These are phyloP conservation scores for Camelus bactrianus DNA, from an alignment of 2,113 vertebrate species.

Conservation along the genomic window DNA sequence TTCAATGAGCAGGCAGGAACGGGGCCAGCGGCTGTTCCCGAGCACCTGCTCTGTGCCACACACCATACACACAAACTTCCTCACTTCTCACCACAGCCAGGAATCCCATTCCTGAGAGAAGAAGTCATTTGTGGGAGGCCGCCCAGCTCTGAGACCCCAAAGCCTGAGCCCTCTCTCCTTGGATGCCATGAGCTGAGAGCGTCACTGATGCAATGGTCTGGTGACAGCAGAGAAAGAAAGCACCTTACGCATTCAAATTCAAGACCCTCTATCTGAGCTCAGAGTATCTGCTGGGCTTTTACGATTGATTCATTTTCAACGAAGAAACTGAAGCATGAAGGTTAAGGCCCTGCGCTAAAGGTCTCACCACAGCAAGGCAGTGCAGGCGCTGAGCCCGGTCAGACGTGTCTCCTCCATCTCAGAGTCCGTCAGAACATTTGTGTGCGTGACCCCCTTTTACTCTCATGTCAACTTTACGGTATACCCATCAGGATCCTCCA, in stretches of 20 bases:
- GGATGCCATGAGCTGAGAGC: no score
- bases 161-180: not conserved
- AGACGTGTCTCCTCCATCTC: not conserved
- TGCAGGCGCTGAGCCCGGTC: not conserved
- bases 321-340: not conserved
- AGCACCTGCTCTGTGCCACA: not conserved
- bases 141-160: not conserved
- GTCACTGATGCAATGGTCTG: not conserved
- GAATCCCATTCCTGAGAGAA: not conserved
- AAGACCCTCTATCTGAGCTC: not conserved
- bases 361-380: not conserved
- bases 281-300: not conserved
- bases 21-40: not conserved
- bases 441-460: not conserved
- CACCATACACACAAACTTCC: no score
- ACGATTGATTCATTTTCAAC: not conserved
- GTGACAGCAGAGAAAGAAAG: not conserved
- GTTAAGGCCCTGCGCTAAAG: not conserved
- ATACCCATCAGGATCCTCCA: fast-evolving
- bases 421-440: not conserved
- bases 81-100: not conserved
- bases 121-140: not conserved
- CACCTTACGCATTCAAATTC: not conserved
- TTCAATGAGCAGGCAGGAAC: not conserved
- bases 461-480: not conserved